These are phyloP conservation scores for Campoplex capitator DNA, from an alignment of 2,888 invertebrate species.

Conservation along the genomic window DNA sequence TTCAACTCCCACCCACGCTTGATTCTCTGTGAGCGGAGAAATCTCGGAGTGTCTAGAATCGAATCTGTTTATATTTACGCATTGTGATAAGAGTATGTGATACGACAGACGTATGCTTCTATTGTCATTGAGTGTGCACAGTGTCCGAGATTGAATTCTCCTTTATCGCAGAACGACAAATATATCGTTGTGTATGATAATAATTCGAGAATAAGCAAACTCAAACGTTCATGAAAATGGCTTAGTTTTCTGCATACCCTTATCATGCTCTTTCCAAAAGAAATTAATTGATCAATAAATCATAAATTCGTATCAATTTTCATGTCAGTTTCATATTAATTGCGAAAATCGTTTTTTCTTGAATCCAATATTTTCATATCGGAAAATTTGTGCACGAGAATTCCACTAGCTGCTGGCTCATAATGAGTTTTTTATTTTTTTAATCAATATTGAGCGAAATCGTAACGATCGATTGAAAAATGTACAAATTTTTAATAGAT, in stretches of 20 bases:
- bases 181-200: constrained; percentile 51
- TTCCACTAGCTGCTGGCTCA: background rate
- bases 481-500: background rate
- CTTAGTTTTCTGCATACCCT: constrained; percentile 70
- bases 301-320: background rate
- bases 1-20: constrained; percentile 60
- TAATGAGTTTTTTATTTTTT: background rate
- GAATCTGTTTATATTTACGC: constrained; percentile 29
- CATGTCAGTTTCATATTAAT: background rate
- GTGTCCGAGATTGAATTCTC: constrained; percentile 13
- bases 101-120: constrained; percentile 28
- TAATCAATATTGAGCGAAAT: background rate
- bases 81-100: constrained; percentile 48
- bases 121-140: constrained; percentile 23
- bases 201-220: constrained; percentile 70
- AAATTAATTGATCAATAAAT: constrained; percentile 73
- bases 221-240: constrained; percentile 23
- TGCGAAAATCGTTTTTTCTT: background rate
- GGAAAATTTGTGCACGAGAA: background rate
- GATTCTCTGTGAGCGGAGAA: background rate
- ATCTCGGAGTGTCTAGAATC: constrained; percentile 7
- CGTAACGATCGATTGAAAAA: background rate
- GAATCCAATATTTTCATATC: no score
- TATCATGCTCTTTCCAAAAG: constrained; percentile 72
- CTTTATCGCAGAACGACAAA: constrained; percentile 19